Base-by-base conservation (phyloP, 2,888 invertebrate genomes). In the Orthosia gracilis region DNA sequence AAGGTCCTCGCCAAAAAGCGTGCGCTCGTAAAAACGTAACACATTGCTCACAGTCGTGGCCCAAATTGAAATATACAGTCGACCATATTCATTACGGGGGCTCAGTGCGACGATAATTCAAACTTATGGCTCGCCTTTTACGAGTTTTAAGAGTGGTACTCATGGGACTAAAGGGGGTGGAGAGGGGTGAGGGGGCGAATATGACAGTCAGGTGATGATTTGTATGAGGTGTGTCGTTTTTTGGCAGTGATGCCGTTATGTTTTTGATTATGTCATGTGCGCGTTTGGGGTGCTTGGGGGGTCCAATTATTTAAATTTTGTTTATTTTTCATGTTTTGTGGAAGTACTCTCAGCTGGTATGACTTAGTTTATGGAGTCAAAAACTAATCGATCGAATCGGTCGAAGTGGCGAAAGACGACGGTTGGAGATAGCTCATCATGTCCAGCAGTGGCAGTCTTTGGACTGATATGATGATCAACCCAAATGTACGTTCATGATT, bases 61-160 rank as follows among this genome's bases (percentile, higher is more conserved):
- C 91, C 91, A 95, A 95, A 95, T 95, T 95, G 95, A 95, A 94
- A 95, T 95, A 95, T 95, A 95, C 94, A 91, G 94, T 83, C 89
- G 87, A 91, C 93, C 93, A 94, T 95, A 94, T 95, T 95, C 95
- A 95, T 95, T 95, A 95, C 91, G 73, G 87, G 80, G 88, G 88
- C 88, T 90, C 91, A 91, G 90, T 92, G 87, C 87, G 89, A 89
- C 87, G 91, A 91, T 95, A 94, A 94, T 92, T 95, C 94, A 94
- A 94, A 94, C 92, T 94, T 94, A 94, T 93, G 94, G 92, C 89
- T 75, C 87, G 91, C 93, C 93, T 94, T 92, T 94, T 93, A 93
- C 93, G 94, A 93, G 92, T 92, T 94, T 93, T 93, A 93, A 94
- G 94, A 94, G 94, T 90, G 83, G 88, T 88, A 90, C 92, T 92